Evolutionary conservation across 2,113 vertebrate species (phyloP).

Genomic region (Gracilinanus agilis): DNA sequence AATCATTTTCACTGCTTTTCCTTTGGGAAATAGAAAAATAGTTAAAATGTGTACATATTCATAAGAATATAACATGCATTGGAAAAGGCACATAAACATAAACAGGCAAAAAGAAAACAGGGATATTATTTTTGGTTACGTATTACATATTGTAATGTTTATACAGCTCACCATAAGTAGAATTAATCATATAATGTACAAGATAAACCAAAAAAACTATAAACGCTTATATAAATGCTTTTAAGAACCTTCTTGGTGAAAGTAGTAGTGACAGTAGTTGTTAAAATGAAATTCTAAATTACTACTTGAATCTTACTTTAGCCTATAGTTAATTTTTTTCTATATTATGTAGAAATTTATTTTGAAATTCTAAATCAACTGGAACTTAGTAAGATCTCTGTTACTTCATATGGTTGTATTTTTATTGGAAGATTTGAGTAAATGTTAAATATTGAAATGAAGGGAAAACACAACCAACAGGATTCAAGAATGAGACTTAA

Average conservation of each 20-base stretch:
- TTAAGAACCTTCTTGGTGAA: background rate
- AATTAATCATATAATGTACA: constrained; percentile 30
- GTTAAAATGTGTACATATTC: background rate
- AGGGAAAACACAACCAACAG: background rate
- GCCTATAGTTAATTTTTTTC: constrained; percentile 16
- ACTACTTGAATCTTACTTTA: constrained; percentile 54
- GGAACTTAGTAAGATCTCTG: constrained; percentile 49
- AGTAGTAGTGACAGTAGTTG: background rate
- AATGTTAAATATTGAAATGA: background rate
- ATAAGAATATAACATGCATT: background rate
- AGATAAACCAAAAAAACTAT: constrained; percentile 2
- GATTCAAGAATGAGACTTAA: background rate
- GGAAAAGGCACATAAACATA: constrained; percentile 1
- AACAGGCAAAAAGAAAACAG: background rate
- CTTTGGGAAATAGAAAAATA: constrained; percentile 1
- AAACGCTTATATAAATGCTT: constrained; percentile 16
- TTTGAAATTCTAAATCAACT: constrained; percentile 58
- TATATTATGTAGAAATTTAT: constrained; percentile 47
- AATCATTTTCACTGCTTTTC: constrained; percentile 9
- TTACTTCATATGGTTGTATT: constrained; percentile 35
- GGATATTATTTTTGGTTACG: constrained; percentile 4
- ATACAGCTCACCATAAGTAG: background rate
- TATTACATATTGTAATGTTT: constrained; percentile 4
- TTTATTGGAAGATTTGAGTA: constrained; percentile 11
- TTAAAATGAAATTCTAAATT: constrained; percentile 49